Percentiles rank a stretch among this genome's conserved stretches.
Evolutionary conservation across 2,888 invertebrate genomes (phyloP).

Genomic region (Lithosia quadra): DNA sequence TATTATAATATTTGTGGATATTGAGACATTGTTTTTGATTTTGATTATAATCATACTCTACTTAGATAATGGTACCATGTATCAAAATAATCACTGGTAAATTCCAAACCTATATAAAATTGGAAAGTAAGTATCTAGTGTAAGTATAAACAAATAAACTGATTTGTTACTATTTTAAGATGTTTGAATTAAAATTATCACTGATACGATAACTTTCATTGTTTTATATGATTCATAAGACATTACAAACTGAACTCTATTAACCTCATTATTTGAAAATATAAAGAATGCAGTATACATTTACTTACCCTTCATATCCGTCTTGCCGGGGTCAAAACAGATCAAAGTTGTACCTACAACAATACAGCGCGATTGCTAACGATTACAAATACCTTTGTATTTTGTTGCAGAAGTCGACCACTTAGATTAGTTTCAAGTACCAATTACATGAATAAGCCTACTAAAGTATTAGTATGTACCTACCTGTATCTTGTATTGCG

Average conservation of each 20-base stretch:
- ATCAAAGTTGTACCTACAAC: constrained; percentile 45
- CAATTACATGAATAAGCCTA: constrained; percentile 30
- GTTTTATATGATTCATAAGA: constrained; percentile 26
- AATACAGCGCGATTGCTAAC: constrained; percentile 43
- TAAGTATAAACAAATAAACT: background rate
- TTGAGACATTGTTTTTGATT: background rate
- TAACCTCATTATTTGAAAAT: constrained; percentile 26
- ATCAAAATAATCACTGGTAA: background rate
- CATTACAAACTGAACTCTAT: constrained; percentile 23
- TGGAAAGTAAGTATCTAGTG: too few relatives aligned
- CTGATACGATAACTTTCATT: background rate
- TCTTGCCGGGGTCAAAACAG: constrained; percentile 39
- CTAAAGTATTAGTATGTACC: constrained; percentile 30
- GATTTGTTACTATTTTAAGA: constrained; percentile 4
- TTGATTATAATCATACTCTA: background rate
- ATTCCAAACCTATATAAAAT: background rate
- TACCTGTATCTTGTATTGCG: constrained; percentile 22
- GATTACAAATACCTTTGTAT: constrained; percentile 44
- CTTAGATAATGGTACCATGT: background rate
- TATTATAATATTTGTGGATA: background rate
- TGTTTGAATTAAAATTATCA: constrained; percentile 30
- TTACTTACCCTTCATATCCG: constrained; percentile 43
- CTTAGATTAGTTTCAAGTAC: constrained; percentile 33
- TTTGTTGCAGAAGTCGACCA: constrained; percentile 38
- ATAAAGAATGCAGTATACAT: constrained; percentile 21